These are phyloP conservation scores for Pyrrhia umbra DNA, from an alignment of 2,888 invertebrate species.

Conservation along the genomic window DNA sequence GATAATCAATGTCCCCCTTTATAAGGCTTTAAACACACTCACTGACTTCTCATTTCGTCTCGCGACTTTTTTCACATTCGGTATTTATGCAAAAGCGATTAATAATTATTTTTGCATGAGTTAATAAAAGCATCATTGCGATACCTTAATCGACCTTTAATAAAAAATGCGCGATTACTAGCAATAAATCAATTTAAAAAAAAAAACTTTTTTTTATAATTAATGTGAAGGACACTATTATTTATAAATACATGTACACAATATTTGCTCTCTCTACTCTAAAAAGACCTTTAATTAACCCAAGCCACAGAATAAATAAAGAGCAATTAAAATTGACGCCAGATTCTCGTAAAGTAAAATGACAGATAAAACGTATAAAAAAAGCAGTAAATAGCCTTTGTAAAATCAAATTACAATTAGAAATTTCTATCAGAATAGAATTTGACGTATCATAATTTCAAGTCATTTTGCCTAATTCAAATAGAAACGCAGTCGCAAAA, in stretches of 20 bases:
- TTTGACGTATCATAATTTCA: no score
- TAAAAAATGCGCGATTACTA: slow-evolving; percentile 11
- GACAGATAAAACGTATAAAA: no score
- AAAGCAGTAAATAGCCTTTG: no score
- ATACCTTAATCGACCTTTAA: background rate
- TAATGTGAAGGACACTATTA: background rate
- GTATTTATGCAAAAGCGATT: slow-evolving; percentile 13
- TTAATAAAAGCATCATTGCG: background rate
- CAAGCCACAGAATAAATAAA: no score
- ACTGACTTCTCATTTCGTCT: slow-evolving; percentile 3
- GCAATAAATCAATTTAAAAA: background rate
- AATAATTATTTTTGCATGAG: slow-evolving; percentile 14
- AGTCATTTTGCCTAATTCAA: background rate
- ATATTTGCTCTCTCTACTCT: no score
- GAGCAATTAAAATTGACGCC: no score
- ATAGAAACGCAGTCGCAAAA: background rate
- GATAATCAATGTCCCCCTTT: slow-evolving; percentile 3
- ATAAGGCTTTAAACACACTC: slow-evolving; percentile 12
- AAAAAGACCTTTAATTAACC: no score
- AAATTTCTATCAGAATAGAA: no score
- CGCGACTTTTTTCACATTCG: slow-evolving; percentile 4
- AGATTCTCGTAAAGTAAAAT: no score
- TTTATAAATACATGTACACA: no score
- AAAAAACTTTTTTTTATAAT: background rate
- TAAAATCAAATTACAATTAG: no score